A percentile compares a stretch with the other conserved stretches of the same genome.
Conservation (phyloP, 2,113 vertebrate species). For the Chitala chitala region DNA sequence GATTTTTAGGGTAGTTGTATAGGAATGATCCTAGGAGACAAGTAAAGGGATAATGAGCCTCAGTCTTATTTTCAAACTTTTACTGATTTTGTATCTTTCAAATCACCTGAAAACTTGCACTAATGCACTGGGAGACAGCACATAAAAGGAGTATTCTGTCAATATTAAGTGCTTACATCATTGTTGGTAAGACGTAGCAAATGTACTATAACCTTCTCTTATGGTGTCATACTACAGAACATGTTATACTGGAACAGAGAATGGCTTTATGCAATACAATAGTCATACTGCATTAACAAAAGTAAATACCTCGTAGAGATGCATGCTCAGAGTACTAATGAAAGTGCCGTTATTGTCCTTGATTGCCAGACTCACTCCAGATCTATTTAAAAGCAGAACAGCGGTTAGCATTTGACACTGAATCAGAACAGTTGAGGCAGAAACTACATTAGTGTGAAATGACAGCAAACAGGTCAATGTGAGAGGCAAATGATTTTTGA, state of each 20-base stretch:
- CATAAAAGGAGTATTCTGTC: no score
- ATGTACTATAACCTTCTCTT: neutral
- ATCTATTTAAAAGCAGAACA: constrained; percentile 41
- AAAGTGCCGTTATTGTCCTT: constrained; percentile 63
- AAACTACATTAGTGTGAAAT: neutral
- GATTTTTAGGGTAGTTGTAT: constrained; percentile 35
- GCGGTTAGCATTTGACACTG: neutral
- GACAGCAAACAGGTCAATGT: neutral
- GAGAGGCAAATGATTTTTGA: no score
- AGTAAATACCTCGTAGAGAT: constrained; percentile 50
- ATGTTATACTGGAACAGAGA: neutral
- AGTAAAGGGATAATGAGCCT: neutral
- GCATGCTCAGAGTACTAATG: constrained; percentile 57
- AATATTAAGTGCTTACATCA: no score
- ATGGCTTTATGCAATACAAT: neutral
- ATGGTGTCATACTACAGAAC: neutral
- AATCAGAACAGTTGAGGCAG: neutral
- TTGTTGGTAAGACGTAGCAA: neutral
- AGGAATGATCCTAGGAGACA: constrained; percentile 40
- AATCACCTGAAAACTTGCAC: no score
- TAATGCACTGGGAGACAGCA: no score
- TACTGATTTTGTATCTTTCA: no score
- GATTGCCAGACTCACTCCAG: constrained; percentile 56
- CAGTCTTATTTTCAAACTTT: neutral
- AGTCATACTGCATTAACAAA: neutral